These are phyloP conservation scores for Aleiodes alternator DNA, from an alignment of 2,888 invertebrate genomes.

Conservation along the genomic window DNA sequence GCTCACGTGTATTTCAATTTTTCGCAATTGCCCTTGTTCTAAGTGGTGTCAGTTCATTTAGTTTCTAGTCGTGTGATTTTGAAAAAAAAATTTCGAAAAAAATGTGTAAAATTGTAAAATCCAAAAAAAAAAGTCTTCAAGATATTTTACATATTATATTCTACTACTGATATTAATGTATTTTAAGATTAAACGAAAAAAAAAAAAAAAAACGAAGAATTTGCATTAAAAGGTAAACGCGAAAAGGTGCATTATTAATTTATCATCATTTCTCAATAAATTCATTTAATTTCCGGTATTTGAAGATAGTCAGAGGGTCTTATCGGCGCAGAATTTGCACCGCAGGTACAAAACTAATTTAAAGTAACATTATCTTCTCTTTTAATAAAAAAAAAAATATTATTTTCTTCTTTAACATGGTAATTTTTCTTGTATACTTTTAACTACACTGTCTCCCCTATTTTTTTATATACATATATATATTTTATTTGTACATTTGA, in stretches of 20 bases:
- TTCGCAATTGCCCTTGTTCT: conserved; percentile 57
- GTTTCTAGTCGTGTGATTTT: conserved; percentile 41
- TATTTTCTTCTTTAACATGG: conserved; percentile 36
- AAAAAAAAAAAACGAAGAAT: background rate
- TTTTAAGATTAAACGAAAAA: conserved; percentile 6
- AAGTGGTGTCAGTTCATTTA: conserved; percentile 50
- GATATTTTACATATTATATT: conserved; percentile 16
- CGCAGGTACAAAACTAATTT: conserved; percentile 55
- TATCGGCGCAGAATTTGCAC: conserved; percentile 53
- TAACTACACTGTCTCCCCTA: conserved; percentile 43
- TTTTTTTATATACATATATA: conserved; percentile 37
- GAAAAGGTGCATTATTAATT: conserved; percentile 9
- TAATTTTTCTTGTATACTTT: conserved; percentile 42
- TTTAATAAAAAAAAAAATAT: background rate
- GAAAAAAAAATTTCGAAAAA: background rate
- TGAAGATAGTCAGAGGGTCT: background rate
- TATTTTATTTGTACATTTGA: conserved; percentile 49
- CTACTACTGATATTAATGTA: conserved; percentile 24
- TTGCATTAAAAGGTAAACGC: conserved; percentile 7
- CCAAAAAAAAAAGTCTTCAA: conserved; percentile 2
- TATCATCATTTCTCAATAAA: conserved; percentile 8
- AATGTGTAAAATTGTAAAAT: background rate
- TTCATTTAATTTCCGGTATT: background rate
- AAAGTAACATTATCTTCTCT: conserved; percentile 23
- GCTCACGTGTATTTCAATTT: conserved; percentile 52